Percentiles rank a stretch among this genome's conserved stretches.
phyloP scores from a whole-genome alignment of 1,140 invertebrate genomes.

The Aphis gossypii region DNA sequence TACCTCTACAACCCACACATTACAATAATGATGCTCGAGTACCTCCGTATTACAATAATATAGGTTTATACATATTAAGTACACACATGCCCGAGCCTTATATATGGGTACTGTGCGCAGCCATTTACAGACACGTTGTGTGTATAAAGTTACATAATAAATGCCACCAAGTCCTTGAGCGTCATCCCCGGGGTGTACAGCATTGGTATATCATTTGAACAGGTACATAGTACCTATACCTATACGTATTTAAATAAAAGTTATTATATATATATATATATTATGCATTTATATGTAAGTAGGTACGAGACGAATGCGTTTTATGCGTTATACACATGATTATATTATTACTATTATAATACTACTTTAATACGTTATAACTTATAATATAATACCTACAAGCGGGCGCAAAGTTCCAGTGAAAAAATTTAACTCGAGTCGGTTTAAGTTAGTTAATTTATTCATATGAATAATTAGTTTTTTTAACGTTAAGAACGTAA shows the following conservation, averaged over 20 bases:
- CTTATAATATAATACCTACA: too few relatives aligned
- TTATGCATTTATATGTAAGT: not conserved
- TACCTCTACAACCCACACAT: not conserved
- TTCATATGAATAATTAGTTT: too few relatives aligned
- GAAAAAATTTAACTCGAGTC: too few relatives aligned
- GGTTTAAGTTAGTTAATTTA: too few relatives aligned
- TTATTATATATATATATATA: not conserved
- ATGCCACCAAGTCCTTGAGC: conserved; percentile 4
- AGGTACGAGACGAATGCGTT: not conserved
- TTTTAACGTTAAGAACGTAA: too few relatives aligned
- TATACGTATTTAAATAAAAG: too few relatives aligned
- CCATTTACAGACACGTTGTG: not conserved
- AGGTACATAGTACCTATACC: not conserved
- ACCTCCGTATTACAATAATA: not conserved
- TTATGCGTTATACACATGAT: not conserved
- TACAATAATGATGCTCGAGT: too few relatives aligned
- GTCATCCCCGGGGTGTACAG: not conserved
- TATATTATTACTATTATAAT: not conserved
- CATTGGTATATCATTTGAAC: not conserved
- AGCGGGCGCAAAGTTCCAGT: not conserved
- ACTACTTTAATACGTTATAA: not conserved
- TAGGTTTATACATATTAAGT: not conserved
- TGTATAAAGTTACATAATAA: not conserved
- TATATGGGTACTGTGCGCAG: too few relatives aligned
- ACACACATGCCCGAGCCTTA: too few relatives aligned